Evolutionary conservation across 1,140 invertebrate genomes (phyloP), one percentile per base, ranked within the genome.

Genomic region (Venturia canescens): DNA sequence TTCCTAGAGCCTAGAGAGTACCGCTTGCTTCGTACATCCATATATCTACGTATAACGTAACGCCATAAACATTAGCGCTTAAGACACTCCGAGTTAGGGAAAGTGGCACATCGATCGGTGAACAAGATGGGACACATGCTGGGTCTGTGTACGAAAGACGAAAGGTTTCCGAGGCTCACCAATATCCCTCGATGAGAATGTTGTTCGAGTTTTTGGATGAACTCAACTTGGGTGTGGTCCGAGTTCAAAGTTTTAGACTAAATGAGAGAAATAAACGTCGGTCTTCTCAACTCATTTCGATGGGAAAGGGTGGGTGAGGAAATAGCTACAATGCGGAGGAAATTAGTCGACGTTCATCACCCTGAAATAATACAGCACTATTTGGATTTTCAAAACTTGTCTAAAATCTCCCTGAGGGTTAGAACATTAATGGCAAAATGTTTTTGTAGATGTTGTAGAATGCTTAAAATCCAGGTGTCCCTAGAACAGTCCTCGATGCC

Each of bases 41-140:
- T 63, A 26, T 44, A 0, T 48, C 38, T 48, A 48, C 48, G 75
- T 66, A 60, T 63, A 77, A 77, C 75, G 34, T 34, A 77, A 66
- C 57, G 53, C 34, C 75, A 21, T n/a, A 21, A 44, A 34, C 53
- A 77, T 77, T 77, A 77, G 29, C 75, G 75, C 75, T 77, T 66
- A 16, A 57, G 27, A 60, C 50, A 76, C n/a, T 18, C 27, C 72
- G n/a, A 60, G 26, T 34, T 7, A 66, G 75, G 15, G 75, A 77
- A 77, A 77, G 75, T 77, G 75, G 75, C 75, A 77, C 75, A 60
- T 66, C 75, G 75, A 66, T 34, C 75, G 63, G 18, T 34, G 72
- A 34, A 27, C 31, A 63, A 60, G 72, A 76, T 29, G 18, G 50
- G 16, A 60, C 26, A 63, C 72, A 74, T 2, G 44, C 26, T 74